Conservation (phyloP, 1,140 invertebrate genomes). For the Heterodera carotae region DNA sequence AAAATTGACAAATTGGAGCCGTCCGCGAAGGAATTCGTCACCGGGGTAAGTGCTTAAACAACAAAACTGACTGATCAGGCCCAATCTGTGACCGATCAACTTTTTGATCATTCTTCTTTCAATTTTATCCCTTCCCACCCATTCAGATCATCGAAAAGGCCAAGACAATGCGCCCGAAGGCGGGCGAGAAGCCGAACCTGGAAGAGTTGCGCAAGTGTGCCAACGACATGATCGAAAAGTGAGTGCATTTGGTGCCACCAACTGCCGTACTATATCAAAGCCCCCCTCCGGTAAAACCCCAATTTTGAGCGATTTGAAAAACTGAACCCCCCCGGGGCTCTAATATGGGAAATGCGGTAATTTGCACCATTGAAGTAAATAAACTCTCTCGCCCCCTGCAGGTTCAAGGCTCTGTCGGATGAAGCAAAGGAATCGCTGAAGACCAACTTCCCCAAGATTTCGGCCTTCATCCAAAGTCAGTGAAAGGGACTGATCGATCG, state of each 20-base stretch:
- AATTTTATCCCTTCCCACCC: too few species aligned
- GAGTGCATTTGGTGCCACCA: too few species aligned
- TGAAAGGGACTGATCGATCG: not conserved
- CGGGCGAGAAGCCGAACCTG: constrained; percentile 51
- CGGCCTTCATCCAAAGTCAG: constrained; percentile 51
- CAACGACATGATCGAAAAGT: constrained; percentile 43
- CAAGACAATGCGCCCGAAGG: constrained; percentile 44
- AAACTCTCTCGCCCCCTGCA: not conserved
- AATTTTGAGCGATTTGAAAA: too few species aligned
- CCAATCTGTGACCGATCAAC: too few species aligned
- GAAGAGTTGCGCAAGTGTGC: constrained; percentile 46
- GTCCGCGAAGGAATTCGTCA: constrained; percentile 53
- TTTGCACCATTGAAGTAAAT: not conserved
- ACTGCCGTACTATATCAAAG: too few species aligned
- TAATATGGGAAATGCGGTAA: too few species aligned
- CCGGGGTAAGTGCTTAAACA: constrained; percentile 25
- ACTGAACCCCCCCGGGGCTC: too few species aligned
- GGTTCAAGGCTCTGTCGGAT: constrained; percentile 43
- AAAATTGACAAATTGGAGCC: constrained; percentile 42
- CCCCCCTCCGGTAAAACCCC: too few species aligned
- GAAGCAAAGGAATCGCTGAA: constrained; percentile 51
- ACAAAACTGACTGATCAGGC: not conserved
- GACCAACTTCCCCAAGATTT: constrained; percentile 51
- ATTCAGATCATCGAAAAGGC: constrained; percentile 53
- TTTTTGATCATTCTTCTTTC: too few species aligned